A percentile compares a stretch with the other conserved stretches of the same genome.
Conservation (phyloP, 2,797 vertebrate species). For the Tolypeutes matacus region DNA sequence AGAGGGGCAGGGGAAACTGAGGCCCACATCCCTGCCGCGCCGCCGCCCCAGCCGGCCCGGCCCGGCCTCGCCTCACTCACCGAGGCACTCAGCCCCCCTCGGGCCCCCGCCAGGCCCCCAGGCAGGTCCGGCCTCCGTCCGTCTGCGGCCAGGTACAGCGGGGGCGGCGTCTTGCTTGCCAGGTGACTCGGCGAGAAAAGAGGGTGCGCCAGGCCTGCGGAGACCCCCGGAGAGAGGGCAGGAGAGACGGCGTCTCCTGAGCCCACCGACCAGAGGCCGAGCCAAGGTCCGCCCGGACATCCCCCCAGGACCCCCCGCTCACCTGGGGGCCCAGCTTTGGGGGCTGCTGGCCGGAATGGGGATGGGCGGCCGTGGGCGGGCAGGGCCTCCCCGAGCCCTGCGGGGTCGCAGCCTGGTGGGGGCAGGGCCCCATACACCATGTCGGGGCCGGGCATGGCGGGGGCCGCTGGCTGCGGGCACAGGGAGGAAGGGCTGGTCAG, state of each 20-base stretch:
- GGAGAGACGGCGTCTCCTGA: background rate
- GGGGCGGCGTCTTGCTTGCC: slow-evolving; percentile 92
- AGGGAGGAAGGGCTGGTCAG: background rate
- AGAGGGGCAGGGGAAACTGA: background rate
- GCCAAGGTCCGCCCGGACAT: background rate
- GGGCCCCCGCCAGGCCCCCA: slow-evolving; percentile 82
- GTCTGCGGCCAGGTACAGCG: slow-evolving; percentile 90
- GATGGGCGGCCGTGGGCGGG: slow-evolving; percentile 86
- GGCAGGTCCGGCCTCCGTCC: slow-evolving; percentile 88
- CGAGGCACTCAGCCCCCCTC: slow-evolving; percentile 85
- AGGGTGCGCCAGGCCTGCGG: slow-evolving; percentile 91
- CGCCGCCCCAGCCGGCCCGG: background rate
- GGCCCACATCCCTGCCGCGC: background rate
- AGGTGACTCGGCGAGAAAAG: slow-evolving; percentile 92
- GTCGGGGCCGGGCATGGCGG: slow-evolving; percentile 89
- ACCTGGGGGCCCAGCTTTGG: slow-evolving; percentile 87
- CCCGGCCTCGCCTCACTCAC: slow-evolving; percentile 85
- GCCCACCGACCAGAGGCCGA: background rate
- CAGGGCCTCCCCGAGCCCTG: slow-evolving; percentile 81
- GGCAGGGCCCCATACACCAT: slow-evolving; percentile 88
- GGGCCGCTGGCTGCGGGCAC: slow-evolving; percentile 86
- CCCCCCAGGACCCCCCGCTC: slow-evolving; percentile 71
- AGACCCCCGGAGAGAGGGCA: background rate
- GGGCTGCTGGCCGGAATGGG: slow-evolving; percentile 87
- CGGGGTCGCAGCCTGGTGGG: slow-evolving; percentile 86